Percentiles rank a stretch among this genome's conserved stretches.
These are phyloP conservation scores for Drosophila fulvimacula DNA, from an alignment of 2,888 invertebrate genomes.

Conservation along the genomic window DNA sequence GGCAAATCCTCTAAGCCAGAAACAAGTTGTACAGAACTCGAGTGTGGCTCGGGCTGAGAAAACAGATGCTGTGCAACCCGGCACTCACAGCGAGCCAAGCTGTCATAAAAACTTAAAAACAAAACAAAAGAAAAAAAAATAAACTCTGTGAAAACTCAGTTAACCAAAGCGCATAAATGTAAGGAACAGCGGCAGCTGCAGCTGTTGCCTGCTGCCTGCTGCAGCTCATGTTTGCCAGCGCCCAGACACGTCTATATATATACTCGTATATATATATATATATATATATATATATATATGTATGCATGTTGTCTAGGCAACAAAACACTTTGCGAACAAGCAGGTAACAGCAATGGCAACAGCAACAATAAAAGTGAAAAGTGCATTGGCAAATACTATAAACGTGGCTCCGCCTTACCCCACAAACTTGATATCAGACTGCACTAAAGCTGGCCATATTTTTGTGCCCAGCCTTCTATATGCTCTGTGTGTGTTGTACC, in stretches of 20 bases:
- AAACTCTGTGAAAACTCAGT: conserved; percentile 42
- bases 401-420: conserved; percentile 53
- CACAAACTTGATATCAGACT: conserved; percentile 3
- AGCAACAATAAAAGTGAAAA: conserved; percentile 75
- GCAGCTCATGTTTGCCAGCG: conserved; percentile 34
- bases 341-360: conserved; percentile 33
- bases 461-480: conserved; percentile 27
- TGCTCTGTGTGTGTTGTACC: conserved; percentile 28
- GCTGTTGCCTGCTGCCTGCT: conserved; percentile 19
- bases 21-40: conserved; percentile 21
- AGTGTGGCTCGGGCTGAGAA: conserved; percentile 10
- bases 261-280: conserved; percentile 23
- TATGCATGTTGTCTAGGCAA: conserved; percentile 21
- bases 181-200: conserved; percentile 51
- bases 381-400: conserved; percentile 76
- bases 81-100: conserved; percentile 57
- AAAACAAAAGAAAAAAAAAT: conserved; percentile 21
- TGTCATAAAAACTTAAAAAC: conserved; percentile 69
- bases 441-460: conserved; percentile 58
- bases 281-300: neutral
- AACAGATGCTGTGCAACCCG: conserved; percentile 62
- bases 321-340: conserved; percentile 64
- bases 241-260: conserved; percentile 34
- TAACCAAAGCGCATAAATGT: conserved; percentile 73
- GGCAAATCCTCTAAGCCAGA: conserved; percentile 26